Evolutionary conservation across 1,140 invertebrate genomes (phyloP).

Genomic region (silkworm (Bombyx mori)): DNA sequence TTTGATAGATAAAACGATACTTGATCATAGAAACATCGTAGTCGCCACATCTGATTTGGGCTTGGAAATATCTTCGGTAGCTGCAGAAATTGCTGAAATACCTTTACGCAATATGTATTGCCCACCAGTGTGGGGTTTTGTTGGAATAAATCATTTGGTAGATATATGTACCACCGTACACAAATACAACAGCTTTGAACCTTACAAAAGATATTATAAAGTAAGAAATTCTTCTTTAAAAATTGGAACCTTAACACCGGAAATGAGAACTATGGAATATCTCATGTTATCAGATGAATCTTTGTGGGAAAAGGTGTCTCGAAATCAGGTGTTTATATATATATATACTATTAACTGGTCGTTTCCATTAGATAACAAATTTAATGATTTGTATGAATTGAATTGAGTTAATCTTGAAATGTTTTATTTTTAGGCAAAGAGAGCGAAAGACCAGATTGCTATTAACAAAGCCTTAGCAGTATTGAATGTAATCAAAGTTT

Average conservation of each 20-base stretch:
- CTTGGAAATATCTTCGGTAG: constrained; percentile 39
- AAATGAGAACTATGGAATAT: constrained; percentile 65
- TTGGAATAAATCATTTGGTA: constrained; percentile 65
- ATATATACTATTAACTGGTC: not conserved
- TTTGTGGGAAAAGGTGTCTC: constrained; percentile 39
- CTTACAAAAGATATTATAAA: constrained; percentile 52
- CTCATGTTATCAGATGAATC: constrained; percentile 48
- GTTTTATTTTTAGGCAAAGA: constrained; percentile 5
- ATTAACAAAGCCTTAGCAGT: constrained; percentile 52
- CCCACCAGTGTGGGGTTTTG: constrained; percentile 72
- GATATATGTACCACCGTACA: constrained; percentile 63
- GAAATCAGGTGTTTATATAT: constrained; percentile 31
- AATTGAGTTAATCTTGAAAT: not conserved
- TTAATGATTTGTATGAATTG: not conserved
- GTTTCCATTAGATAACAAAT: not conserved
- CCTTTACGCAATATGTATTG: constrained; percentile 61
- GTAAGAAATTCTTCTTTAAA: constrained; percentile 52
- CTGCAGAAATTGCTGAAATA: constrained; percentile 52
- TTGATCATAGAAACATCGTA: constrained; percentile 60
- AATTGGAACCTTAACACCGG: constrained; percentile 54
- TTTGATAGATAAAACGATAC: constrained; percentile 43
- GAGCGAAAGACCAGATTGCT: not conserved
- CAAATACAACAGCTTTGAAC: constrained; percentile 55
- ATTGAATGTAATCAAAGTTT: constrained; percentile 52
- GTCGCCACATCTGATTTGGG: constrained; percentile 67